Percentiles rank a stretch among this genome's conserved stretches.
These are phyloP conservation scores for Synanthedon myopaeformis DNA, from an alignment of 2,888 invertebrate species.

Conservation along the genomic window DNA sequence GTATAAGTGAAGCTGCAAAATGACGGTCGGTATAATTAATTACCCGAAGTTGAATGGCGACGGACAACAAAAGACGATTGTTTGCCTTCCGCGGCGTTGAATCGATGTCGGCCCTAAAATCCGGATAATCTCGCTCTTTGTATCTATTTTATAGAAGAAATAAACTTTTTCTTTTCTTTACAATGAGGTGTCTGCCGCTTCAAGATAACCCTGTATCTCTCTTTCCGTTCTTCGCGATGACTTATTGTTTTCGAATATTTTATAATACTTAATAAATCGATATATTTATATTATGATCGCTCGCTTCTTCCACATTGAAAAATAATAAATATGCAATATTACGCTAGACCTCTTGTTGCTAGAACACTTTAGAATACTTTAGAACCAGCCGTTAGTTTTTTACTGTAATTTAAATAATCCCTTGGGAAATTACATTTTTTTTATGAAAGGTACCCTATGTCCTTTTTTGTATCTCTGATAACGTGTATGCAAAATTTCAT, in stretches of 20 bases:
- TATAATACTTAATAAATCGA: not conserved
- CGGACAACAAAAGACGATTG: constrained; percentile 60
- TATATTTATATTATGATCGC: no score
- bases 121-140: constrained; percentile 60
- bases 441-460: no score
- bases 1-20: constrained; percentile 53
- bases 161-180: constrained; percentile 53
- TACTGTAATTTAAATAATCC: no score
- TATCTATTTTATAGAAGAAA: constrained; percentile 57
- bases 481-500: no score
- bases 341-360: no score
- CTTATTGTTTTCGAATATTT: not conserved
- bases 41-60: constrained; percentile 55
- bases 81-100: constrained; percentile 56
- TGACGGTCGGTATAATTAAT: constrained; percentile 58
- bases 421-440: no score
- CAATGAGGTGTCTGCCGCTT: constrained; percentile 28
- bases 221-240: constrained; percentile 6
- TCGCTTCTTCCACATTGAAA: no score
- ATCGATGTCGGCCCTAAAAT: constrained; percentile 55
- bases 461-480: no score
- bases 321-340: no score
- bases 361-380: no score
- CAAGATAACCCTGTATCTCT: constrained; percentile 20
- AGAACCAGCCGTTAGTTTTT: no score